Conservation (phyloP, 2,797 vertebrate genomes). For the Kryptolebias ocellatus region DNA sequence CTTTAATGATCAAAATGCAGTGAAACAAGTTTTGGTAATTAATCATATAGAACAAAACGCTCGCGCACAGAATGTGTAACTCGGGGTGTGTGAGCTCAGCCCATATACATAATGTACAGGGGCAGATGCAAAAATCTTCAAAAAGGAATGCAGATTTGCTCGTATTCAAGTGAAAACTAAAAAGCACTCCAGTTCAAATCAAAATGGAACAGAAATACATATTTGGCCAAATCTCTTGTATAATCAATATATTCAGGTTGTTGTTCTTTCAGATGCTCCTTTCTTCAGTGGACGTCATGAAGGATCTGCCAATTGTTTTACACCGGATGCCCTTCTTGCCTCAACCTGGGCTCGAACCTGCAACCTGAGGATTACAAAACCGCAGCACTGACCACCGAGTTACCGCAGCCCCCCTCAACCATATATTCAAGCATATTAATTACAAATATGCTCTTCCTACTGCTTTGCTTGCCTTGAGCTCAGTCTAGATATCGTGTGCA, state of each 20-base stretch:
- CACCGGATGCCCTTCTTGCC: no score
- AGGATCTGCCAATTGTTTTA: no score
- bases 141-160: slow-evolving; percentile 57
- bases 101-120: slow-evolving; percentile 56
- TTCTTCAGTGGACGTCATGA: no score
- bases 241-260: slow-evolving; percentile 73
- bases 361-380: no score
- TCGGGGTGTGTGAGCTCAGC: slow-evolving; percentile 50
- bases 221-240: slow-evolving; percentile 63
- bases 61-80: slow-evolving; percentile 50
- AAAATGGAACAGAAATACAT: slow-evolving; percentile 75
- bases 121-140: slow-evolving; percentile 56
- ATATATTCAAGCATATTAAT: slow-evolving; percentile 77
- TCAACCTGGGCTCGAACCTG: no score
- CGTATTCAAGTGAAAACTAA: slow-evolving; percentile 62
- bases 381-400: no score
- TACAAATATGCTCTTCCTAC: slow-evolving; percentile 67
- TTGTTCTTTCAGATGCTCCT: no score
- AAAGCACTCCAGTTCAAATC: slow-evolving; percentile 66
- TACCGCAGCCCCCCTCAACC: background rate
- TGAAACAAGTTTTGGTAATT: slow-evolving; percentile 58
- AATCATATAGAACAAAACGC: slow-evolving; percentile 51
- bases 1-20: slow-evolving; percentile 64
- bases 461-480: slow-evolving; percentile 57
- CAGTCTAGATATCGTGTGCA: slow-evolving; percentile 48